Base-by-base conservation (phyloP, 2,888 invertebrate species). In the Osmoderma eremita region DNA sequence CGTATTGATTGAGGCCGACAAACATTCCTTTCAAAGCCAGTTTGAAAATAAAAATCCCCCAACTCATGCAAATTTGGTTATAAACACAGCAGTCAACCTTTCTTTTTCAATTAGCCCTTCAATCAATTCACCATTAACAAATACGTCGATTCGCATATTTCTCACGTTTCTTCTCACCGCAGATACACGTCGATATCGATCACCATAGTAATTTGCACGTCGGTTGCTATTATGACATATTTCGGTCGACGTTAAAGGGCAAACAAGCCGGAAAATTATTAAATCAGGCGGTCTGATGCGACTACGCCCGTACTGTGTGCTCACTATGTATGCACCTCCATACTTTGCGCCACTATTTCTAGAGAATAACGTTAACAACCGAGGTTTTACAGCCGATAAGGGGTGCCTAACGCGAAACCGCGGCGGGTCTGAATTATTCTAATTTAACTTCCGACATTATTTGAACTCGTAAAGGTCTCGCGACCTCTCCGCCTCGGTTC, bases 371-470 rank as follows among this genome's bases (percentile, higher is more conserved):
- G 53, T 53, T 38, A 53, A 53, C 36, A 20, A 1, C 30, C 10
- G 38, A n/a, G 53, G 17, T 38, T 53, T 53, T 53, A 53, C 38
- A 53, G n/a, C 53, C 53, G 53, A 53, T 53, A 38, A 38, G 53
- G 38, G 50, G 39, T 8, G 13, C 18, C 53, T 38, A 38, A 17
- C 53, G 53, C n/a, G 53, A n/a, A 1, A 18, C 53, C 30, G 15
- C 45, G 50, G 15, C 58, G 10, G 10, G 38, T 17, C 54, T 8
- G 30, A 15, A 45, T 61, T 61, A 61, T 45, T 61, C 58, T 45
- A 61, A 61, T 61, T 61, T 61, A 61, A 61, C 58, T 61, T 61
- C 58, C 30, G 45, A 24, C 58, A 45, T 61, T 61, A 61, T 30
- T 30, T 45, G 58, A 45, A 61, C 24, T 61, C 58, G 36, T 61